These are phyloP conservation scores for Shargacucullia verbasci DNA, from an alignment of 2,888 invertebrate species.

Conservation along the genomic window DNA sequence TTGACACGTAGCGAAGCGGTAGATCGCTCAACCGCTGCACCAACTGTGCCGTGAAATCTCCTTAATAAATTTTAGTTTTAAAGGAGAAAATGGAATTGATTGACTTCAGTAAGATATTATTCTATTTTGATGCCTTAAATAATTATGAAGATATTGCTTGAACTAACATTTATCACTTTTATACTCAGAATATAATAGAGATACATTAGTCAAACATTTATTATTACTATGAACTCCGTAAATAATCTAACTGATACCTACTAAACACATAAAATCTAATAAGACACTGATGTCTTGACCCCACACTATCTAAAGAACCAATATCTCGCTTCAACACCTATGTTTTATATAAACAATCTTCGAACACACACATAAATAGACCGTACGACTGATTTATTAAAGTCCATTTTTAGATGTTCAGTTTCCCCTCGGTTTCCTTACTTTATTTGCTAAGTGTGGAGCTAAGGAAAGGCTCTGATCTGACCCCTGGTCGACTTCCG, in stretches of 20 bases:
- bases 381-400: conserved; percentile 12
- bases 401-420: conserved; percentile 21
- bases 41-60: too few species aligned
- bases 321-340: conserved; percentile 60
- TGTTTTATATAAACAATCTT: conserved; percentile 56
- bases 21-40: too few species aligned
- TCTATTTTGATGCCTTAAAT: too few species aligned
- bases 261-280: conserved; percentile 55
- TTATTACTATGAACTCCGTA: conserved; percentile 31
- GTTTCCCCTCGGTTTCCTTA: conserved; percentile 60
- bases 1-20: too few species aligned
- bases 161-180: conserved; percentile 16
- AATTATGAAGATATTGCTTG: neutral
- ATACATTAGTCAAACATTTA: conserved; percentile 17
- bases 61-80: neutral
- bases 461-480: conserved; percentile 63
- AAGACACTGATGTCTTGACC: conserved; percentile 55
- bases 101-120: too few species aligned
- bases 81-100: too few species aligned
- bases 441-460: conserved; percentile 69
- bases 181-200: conserved; percentile 9
- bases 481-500: conserved; percentile 72
- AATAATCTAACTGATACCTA: conserved; percentile 39
- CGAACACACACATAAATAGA: conserved; percentile 23
- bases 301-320: conserved; percentile 58